Percentiles rank a stretch among this genome's conserved stretches.
Evolutionary conservation across 2,888 invertebrate genomes (phyloP).

Genomic region (Cantharis lateralis): DNA sequence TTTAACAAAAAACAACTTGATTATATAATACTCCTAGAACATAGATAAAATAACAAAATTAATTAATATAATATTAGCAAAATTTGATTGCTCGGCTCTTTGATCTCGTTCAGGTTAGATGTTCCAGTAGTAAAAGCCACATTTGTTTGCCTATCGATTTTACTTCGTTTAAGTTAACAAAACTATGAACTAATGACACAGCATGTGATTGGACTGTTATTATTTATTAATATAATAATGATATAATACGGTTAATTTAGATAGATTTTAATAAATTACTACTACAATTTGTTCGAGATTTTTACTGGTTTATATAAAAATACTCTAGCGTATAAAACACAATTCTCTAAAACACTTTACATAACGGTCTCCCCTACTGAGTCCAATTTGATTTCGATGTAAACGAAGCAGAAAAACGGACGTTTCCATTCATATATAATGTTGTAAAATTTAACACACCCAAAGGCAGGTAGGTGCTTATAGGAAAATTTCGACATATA

Average conservation of each 20-base stretch:
- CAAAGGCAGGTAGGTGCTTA: conserved; percentile 22
- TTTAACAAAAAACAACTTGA: no score
- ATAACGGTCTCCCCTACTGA: conserved; percentile 32
- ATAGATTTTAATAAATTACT: conserved; percentile 15
- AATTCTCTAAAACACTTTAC: conserved; percentile 31
- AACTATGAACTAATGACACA: no score
- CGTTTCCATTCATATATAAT: conserved; percentile 29
- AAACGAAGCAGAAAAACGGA: conserved; percentile 32
- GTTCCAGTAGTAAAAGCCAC: no score
- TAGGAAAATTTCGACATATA: conserved; percentile 19
- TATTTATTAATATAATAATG: neutral
- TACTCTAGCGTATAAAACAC: conserved; percentile 30
- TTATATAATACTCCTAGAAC: no score
- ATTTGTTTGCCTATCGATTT: no score
- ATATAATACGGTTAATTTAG: neutral
- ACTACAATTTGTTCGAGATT: conserved; percentile 30
- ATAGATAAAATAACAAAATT: no score
- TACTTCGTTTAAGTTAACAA: no score
- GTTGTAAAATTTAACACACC: conserved; percentile 31
- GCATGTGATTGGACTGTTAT: no score
- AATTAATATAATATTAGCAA: no score
- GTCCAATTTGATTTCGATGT: conserved; percentile 31
- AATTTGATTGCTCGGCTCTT: neutral
- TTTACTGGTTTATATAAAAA: conserved; percentile 33
- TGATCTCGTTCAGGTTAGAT: neutral